phyloP scores from a whole-genome alignment of 1,140 invertebrate genomes.

The Megalopta genalis region DNA sequence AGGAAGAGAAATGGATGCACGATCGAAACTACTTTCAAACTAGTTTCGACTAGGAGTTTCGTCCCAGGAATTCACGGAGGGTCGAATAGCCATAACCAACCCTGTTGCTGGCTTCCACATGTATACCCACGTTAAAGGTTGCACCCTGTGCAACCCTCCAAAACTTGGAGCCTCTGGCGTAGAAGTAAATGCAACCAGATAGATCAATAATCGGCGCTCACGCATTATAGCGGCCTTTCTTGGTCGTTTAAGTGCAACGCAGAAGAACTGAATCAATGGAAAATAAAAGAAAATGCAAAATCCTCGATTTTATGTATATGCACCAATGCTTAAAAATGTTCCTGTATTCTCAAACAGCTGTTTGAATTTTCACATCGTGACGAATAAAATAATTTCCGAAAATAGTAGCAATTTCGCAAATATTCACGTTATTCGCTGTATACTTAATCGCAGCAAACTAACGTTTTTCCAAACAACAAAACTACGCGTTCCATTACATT shows the following conservation, averaged over 20 bases:
- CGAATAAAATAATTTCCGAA: no score
- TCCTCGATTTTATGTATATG: no score
- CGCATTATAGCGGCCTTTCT: conserved; percentile 1
- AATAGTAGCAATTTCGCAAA: no score
- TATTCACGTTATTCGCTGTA: no score
- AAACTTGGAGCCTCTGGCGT: conserved; percentile 5
- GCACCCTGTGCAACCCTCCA: conserved; percentile 33
- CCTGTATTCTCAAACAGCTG: no score
- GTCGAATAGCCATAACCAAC: conserved; percentile 4
- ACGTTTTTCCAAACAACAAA: no score
- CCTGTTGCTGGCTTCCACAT: conserved; percentile 15
- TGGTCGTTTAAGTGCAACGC: background rate
- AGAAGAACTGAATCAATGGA: no score
- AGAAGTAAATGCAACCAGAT: conserved; percentile 27
- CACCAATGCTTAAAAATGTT: no score
- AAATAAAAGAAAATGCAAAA: no score
- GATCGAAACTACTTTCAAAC: conserved; percentile 15
- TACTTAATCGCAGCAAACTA: no score
- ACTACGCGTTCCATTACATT: no score
- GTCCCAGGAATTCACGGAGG: conserved; percentile 8
- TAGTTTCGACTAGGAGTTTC: conserved; percentile 20
- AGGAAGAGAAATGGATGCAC: background rate
- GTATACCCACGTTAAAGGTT: conserved; percentile 1
- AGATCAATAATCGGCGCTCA: conserved; percentile 27
- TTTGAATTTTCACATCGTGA: no score